Percentiles rank a stretch among this genome's conserved stretches.
These are phyloP conservation scores for Natrix natrix DNA, from an alignment of 2,797 vertebrate genomes.

Conservation along the genomic window DNA sequence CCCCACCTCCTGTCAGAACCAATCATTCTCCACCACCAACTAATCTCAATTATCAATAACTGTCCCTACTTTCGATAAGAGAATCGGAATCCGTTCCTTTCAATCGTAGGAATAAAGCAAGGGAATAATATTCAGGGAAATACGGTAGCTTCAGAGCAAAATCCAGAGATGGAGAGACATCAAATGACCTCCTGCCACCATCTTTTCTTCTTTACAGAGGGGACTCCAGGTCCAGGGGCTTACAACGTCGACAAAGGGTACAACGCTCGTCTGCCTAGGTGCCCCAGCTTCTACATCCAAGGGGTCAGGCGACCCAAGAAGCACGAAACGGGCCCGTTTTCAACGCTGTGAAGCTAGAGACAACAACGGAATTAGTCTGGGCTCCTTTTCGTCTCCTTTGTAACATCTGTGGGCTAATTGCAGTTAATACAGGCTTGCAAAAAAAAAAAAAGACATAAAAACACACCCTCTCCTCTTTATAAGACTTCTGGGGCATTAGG, in stretches of 20 bases:
- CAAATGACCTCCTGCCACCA: background rate
- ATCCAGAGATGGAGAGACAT: background rate
- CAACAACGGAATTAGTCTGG: background rate
- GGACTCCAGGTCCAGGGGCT: background rate
- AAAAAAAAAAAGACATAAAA: background rate
- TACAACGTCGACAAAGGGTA: rapidly evolving
- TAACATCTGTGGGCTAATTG: background rate
- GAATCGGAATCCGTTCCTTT: background rate
- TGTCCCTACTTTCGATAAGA: no score
- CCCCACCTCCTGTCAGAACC: no score
- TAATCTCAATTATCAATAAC: no score
- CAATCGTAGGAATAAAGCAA: rapidly evolving
- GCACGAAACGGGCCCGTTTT: rapidly evolving
- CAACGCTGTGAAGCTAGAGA: background rate
- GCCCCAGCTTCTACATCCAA: background rate
- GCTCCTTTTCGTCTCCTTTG: background rate
- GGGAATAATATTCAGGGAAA: no score
- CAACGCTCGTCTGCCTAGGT: background rate
- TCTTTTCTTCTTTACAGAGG: background rate
- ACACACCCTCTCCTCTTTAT: background rate
- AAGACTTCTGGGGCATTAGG: background rate
- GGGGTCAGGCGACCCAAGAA: conserved; percentile 13
- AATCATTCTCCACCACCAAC: no score
- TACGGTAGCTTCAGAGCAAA: background rate
- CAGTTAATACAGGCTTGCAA: background rate